Evolutionary conservation across 2,113 vertebrate genomes (phyloP).

Genomic region (Stigmatopora nigra): DNA sequence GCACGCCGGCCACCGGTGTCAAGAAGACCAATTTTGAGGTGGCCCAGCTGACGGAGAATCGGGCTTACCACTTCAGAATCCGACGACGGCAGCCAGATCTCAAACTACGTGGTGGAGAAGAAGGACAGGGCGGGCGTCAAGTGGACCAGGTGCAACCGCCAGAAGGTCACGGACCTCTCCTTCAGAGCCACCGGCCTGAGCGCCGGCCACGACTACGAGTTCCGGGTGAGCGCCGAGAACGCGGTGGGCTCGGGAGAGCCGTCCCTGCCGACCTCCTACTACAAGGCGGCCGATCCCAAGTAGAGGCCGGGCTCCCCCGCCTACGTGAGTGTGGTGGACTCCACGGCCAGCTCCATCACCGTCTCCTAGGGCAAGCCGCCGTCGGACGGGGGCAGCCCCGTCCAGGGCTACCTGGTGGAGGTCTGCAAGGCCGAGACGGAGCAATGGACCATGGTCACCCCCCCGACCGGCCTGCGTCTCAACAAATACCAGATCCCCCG

Average conservation of each 20-base stretch:
- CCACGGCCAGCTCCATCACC: conserved; percentile 81
- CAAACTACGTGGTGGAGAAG: conserved; percentile 88
- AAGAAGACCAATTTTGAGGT: too few species aligned
- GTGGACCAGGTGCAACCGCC: conserved; percentile 96
- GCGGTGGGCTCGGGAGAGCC: conserved; percentile 85
- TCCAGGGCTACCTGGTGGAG: conserved; percentile 91
- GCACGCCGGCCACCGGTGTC: too few species aligned
- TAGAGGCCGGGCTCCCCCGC: conserved; percentile 88
- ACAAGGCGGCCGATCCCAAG: conserved; percentile 88
- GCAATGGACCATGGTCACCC: conserved; percentile 88
- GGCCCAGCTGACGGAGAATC: too few species aligned
- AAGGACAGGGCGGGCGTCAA: conserved; percentile 89
- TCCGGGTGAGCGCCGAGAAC: conserved; percentile 93
- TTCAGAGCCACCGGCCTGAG: conserved; percentile 87
- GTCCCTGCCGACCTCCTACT: conserved; percentile 81
- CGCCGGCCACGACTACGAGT: conserved; percentile 93
- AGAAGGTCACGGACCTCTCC: conserved; percentile 86
- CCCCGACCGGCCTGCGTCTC: conserved; percentile 81
- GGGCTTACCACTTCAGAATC: too few species aligned
- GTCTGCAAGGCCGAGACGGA: conserved; percentile 94
- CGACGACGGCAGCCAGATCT: conserved; percentile 89
- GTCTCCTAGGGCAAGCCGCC: conserved; percentile 90
- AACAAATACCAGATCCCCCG: conserved; percentile 90
- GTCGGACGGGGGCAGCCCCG: conserved; percentile 87
- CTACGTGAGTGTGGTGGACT: conserved; percentile 81